phyloP scores from a whole-genome alignment of 2,888 invertebrate species.

The Odontocolon sp. region DNA sequence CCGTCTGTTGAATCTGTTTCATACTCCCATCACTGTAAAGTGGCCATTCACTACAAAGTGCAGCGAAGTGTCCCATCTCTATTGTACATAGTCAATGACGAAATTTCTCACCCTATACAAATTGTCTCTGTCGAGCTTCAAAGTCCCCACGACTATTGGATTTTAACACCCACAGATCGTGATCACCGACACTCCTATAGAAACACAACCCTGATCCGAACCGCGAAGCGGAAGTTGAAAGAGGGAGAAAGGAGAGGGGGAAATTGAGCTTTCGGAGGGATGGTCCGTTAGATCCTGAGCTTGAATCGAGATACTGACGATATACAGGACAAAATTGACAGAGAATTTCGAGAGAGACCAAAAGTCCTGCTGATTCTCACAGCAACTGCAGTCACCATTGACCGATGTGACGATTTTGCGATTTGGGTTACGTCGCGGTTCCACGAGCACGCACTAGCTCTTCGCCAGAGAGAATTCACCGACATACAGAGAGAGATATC shows the following conservation, averaged over 20 bases:
- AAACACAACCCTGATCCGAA: slow-evolving; percentile 50
- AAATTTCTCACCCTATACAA: background rate
- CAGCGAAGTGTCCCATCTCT: too few species aligned
- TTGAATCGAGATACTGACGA: background rate
- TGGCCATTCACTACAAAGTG: too few species aligned
- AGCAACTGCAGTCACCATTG: slow-evolving; percentile 37
- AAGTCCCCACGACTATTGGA: slow-evolving; percentile 56
- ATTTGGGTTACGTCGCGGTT: slow-evolving; percentile 46
- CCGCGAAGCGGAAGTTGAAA: background rate
- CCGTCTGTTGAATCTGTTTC: too few species aligned
- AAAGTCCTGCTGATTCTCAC: slow-evolving; percentile 38
- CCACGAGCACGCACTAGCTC: slow-evolving; percentile 29
- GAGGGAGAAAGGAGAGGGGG: slow-evolving; percentile 21
- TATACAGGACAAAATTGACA: slow-evolving; percentile 9
- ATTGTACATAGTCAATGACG: too few species aligned
- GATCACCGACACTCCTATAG: slow-evolving; percentile 43
- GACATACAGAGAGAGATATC: slow-evolving; percentile 15
- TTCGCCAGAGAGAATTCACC: background rate
- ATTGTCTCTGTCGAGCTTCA: slow-evolving; percentile 45
- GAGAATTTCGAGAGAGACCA: slow-evolving; percentile 1
- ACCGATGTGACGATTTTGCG: slow-evolving; percentile 31
- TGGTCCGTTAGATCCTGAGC: slow-evolving; percentile 45
- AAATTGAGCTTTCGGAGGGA: slow-evolving; percentile 36
- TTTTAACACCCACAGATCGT: slow-evolving; percentile 54
- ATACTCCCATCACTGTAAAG: too few species aligned